Evolutionary conservation across 2,888 invertebrate genomes (phyloP).

Genomic region (Drosophila longiperda): DNA sequence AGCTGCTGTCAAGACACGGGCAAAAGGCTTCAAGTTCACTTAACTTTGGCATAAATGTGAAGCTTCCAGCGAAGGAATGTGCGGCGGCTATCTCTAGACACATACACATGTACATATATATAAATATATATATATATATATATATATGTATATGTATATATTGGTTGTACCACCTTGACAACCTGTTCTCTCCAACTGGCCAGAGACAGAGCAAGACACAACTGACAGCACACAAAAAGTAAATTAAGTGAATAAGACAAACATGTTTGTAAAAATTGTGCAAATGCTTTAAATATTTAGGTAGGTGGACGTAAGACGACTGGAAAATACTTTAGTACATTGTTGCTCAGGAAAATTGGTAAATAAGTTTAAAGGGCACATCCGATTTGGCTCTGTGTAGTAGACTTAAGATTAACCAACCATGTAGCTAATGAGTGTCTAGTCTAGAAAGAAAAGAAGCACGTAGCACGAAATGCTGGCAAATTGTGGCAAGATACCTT

Average conservation of each 20-base stretch:
- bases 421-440: conserved; percentile 40
- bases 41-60: conserved; percentile 80
- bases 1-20: conserved; percentile 55
- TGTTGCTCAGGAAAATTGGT: conserved; percentile 25
- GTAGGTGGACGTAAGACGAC: conserved; percentile 70
- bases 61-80: conserved; percentile 76
- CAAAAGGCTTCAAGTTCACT: conserved; percentile 79
- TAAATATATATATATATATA: conserved; percentile 5
- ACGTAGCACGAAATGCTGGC: conserved; percentile 22
- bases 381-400: conserved; percentile 8
- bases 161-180: conserved; percentile 66
- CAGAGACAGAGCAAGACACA: conserved; percentile 32
- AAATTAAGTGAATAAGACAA: conserved; percentile 79
- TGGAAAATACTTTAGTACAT: conserved; percentile 16
- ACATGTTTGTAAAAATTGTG: conserved; percentile 80
- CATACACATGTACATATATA: conserved; percentile 21
- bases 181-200: conserved; percentile 67
- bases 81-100: conserved; percentile 63
- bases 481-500: conserved; percentile 10
- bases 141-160: conserved; percentile 14
- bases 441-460: conserved; percentile 7
- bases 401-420: conserved; percentile 35
- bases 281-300: conserved; percentile 79
- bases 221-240: conserved; percentile 69
- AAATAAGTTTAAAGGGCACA: conserved; percentile 53